phyloP scores from a whole-genome alignment of 2,797 vertebrate genomes.

The Xenops minutus region DNA sequence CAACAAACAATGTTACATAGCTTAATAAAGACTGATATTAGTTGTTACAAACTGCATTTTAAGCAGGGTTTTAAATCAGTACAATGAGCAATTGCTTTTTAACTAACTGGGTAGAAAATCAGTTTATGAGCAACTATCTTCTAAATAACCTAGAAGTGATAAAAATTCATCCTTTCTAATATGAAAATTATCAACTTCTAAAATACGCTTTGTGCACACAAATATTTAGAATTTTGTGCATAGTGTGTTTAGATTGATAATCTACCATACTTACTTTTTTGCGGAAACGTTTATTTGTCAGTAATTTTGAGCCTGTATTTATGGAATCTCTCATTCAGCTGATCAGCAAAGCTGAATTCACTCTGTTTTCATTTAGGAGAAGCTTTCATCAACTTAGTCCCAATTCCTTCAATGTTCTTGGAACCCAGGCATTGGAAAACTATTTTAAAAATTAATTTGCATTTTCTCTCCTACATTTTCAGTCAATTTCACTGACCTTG shows the following conservation, averaged over 20 bases:
- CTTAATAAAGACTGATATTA: conserved; percentile 42
- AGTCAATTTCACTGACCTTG: background rate
- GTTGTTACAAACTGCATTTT: conserved; percentile 11
- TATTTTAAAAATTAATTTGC: background rate
- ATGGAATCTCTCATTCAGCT: background rate
- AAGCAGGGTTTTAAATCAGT: conserved; percentile 55
- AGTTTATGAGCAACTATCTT: conserved; percentile 60
- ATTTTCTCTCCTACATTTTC: background rate
- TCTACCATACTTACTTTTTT: background rate
- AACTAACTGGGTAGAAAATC: conserved; percentile 56
- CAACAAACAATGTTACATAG: background rate
- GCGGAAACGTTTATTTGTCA: background rate
- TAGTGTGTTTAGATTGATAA: conserved; percentile 5
- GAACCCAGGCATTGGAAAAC: background rate
- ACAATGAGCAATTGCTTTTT: conserved; percentile 58
- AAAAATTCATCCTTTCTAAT: conserved; percentile 59
- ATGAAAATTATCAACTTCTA: conserved; percentile 18
- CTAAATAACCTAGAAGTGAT: conserved; percentile 59
- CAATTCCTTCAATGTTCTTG: background rate
- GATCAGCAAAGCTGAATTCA: background rate
- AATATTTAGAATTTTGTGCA: background rate
- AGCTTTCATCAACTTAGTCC: conserved; percentile 3
- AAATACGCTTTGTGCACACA: background rate
- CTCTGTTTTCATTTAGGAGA: conserved; percentile 19
- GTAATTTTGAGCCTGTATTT: background rate